Evolutionary conservation across 2,113 vertebrate genomes (phyloP), one percentile per base, ranked within the genome.

Genomic region (Stegostoma tigrinum): DNA sequence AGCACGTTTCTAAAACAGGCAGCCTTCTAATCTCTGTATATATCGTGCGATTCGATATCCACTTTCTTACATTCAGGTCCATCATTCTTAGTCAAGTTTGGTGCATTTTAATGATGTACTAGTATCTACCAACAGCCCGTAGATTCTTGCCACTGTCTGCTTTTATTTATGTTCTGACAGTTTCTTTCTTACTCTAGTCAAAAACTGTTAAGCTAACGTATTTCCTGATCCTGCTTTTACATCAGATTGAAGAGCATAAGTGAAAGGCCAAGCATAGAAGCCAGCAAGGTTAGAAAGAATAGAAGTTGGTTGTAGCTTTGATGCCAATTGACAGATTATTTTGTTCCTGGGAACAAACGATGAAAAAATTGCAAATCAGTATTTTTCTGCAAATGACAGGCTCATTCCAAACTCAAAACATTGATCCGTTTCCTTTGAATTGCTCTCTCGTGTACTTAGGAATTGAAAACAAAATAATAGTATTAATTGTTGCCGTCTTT

Each of bases 191-290:
- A 66, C 89, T 38, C 89, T 93, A 93, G 38, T 93, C 61, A 93
- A 66, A 66, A 66, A 93, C 89, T 38, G 42, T 93, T 21, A 93
- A n/a, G 10, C 61, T 64, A 93, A 93, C 38, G 89, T 66, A 93
- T 93, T 93, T 93, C 55, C 89, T 93, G 34, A 91, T 64, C 87
- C 10, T 61, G 87, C 30, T 52, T 90, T 90, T 64, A 90, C 61
- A 90, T 64, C 87, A 90, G 87, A 55, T 61, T 90, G 87, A 34
- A 55, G 64, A 38, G 66, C 17, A 15, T n/a, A 93, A 67, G 1
- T 93, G 61, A 66, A 66, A 34, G 64, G 21, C 89, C 17, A 93
- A 66, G 19, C 66, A 34, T 61, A 38, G 89, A 19, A 66, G 23
- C 89, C 30, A 66, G 10, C 61, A 66, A 38, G 34, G 61, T 5